phyloP scores from a whole-genome alignment of 2,888 invertebrate species.

The Mesorhabditis spiculigera region DNA sequence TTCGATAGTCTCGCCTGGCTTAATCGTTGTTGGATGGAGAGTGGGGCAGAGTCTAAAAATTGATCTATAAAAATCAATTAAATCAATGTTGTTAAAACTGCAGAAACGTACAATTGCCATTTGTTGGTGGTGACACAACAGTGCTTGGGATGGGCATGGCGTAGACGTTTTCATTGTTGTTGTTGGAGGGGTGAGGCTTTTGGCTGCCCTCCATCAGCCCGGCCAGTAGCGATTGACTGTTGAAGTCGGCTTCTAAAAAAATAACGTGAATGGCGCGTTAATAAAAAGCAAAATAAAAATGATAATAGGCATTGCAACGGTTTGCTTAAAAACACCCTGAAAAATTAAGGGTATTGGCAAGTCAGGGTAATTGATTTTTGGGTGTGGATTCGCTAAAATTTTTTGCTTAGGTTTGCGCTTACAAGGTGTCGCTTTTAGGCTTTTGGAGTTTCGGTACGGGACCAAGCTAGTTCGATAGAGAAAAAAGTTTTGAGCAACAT shows the following conservation, averaged over 20 bases:
- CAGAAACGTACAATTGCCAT: background rate
- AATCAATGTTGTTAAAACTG: background rate
- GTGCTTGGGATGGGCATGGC: background rate
- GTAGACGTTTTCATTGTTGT: constrained; percentile 1
- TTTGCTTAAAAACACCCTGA: too few relatives aligned
- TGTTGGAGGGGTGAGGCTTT: background rate
- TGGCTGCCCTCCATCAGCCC: constrained; percentile 2
- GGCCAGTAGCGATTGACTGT: background rate
- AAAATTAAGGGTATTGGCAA: too few relatives aligned
- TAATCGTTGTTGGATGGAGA: background rate
- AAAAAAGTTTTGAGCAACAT: too few relatives aligned
- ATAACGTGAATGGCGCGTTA: background rate
- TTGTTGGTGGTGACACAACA: background rate
- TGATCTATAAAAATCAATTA: background rate
- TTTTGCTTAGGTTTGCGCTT: background rate
- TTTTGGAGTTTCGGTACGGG: too few relatives aligned
- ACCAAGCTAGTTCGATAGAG: too few relatives aligned
- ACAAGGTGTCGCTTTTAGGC: too few relatives aligned
- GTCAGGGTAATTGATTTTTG: too few relatives aligned
- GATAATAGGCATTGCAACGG: too few relatives aligned
- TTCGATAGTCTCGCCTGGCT: background rate
- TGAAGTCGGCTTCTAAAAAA: constrained; percentile 4
- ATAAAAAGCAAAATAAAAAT: too few relatives aligned
- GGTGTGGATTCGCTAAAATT: background rate
- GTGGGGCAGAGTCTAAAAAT: background rate